These are phyloP conservation scores for Sussaba pulchella DNA, from an alignment of 2,888 invertebrate species.

Conservation along the genomic window DNA sequence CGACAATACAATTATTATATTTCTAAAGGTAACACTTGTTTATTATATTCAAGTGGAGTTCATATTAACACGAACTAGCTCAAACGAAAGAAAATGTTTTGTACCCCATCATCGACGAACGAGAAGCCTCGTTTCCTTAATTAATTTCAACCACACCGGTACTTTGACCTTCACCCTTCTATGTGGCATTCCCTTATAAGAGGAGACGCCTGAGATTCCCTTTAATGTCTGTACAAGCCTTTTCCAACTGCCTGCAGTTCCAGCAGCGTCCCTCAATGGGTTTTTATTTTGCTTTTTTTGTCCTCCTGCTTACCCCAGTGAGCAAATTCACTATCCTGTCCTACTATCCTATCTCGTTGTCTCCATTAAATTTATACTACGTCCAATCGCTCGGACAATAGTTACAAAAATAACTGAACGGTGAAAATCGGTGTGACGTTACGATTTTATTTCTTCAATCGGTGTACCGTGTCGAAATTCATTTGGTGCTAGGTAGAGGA, in stretches of 20 bases:
- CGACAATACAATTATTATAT: not conserved
- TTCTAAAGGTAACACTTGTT: not conserved
- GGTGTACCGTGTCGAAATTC: conserved; percentile 21
- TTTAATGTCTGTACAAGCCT: not conserved
- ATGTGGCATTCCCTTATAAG: conserved; percentile 9
- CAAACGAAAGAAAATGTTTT: not conserved
- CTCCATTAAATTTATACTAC: conserved; percentile 5
- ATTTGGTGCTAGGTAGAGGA: not conserved
- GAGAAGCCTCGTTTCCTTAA: conserved; percentile 39
- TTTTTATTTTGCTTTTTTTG: not conserved
- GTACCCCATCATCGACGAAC: not conserved
- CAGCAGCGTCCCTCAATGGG: conserved; percentile 4
- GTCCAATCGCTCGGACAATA: not conserved
- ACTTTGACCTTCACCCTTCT: conserved; percentile 6
- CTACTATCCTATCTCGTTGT: not conserved
- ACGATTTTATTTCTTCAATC: conserved; percentile 17
- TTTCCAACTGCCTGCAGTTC: not conserved
- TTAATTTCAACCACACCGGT: conserved; percentile 26
- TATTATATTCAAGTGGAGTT: conserved; percentile 2
- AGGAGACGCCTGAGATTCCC: not conserved
- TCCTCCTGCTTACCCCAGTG: not conserved
- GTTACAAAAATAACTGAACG: conserved; percentile 2
- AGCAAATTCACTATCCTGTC: not conserved
- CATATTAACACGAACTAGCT: not conserved
- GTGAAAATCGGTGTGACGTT: conserved; percentile 19